Evolutionary conservation across 2,113 vertebrate genomes (phyloP).

Genomic region (Dromas ardeola): DNA sequence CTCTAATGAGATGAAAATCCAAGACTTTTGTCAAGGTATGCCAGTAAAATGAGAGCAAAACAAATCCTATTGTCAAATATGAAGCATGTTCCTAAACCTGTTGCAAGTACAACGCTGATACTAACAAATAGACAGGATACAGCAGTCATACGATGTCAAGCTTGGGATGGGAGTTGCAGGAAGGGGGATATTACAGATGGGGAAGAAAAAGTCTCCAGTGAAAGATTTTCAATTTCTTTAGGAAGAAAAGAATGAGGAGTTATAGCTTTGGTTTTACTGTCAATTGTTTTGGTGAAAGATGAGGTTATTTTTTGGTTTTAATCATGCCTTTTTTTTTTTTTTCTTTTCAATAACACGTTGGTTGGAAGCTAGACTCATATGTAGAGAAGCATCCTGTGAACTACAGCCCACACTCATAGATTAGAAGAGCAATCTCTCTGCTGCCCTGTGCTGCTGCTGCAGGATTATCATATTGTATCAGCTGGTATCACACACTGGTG

Average conservation of each 20-base stretch:
- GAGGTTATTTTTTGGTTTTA: not conserved
- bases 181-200: not conserved
- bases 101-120: not conserved
- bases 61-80: not conserved
- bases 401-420: not conserved
- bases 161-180: not conserved
- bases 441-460: not conserved
- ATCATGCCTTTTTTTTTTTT: not conserved
- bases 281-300: not conserved
- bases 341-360: not conserved
- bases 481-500: not conserved
- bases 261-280: not conserved
- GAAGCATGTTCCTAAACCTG: not conserved
- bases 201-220: not conserved
- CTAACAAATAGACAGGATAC: not conserved
- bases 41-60: not conserved
- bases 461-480: not conserved
- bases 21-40: not conserved
- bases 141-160: not conserved
- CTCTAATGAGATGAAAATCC: not conserved
- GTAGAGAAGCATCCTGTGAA: not conserved
- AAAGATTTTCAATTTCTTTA: conserved; percentile 6
- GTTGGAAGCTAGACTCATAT: not conserved
- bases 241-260: not conserved
- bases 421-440: not conserved